Conservation (phyloP, 1,140 invertebrate genomes). For the Thaumetopoea pityocampa region DNA sequence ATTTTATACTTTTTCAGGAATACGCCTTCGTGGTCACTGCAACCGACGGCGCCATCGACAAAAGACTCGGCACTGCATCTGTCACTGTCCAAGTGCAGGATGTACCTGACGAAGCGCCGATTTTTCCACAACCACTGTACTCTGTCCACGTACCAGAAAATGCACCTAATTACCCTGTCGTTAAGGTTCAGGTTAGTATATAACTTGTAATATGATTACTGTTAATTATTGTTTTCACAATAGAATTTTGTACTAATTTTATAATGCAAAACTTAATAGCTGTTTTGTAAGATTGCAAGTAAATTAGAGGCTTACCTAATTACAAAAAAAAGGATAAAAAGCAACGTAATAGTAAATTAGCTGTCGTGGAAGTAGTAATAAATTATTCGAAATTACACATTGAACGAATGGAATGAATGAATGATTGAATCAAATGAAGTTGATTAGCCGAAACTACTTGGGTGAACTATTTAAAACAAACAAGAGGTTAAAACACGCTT, state of each 20-base stretch:
- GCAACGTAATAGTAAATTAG: too few species aligned
- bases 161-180: slow-evolving; percentile 83
- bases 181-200: slow-evolving; percentile 79
- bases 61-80: slow-evolving; percentile 89
- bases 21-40: slow-evolving; percentile 92
- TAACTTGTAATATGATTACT: background rate
- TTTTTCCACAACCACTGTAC: slow-evolving; percentile 85
- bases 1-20: slow-evolving; percentile 66
- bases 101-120: slow-evolving; percentile 88
- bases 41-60: slow-evolving; percentile 89
- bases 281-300: too few species aligned
- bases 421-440: too few species aligned
- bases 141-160: slow-evolving; percentile 90
- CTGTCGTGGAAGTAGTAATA: too few species aligned
- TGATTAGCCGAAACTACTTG: too few species aligned
- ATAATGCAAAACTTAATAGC: too few species aligned
- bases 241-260: too few species aligned
- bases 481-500: too few species aligned
- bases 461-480: too few species aligned
- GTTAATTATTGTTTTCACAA: background rate
- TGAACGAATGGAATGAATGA: too few species aligned
- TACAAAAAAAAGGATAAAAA: too few species aligned
- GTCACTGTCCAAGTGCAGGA: slow-evolving; percentile 87
- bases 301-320: background rate
- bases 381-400: too few species aligned